Evolutionary conservation across 2,113 vertebrate genomes (phyloP).

Genomic region (Trichomycterus rosablanca): DNA sequence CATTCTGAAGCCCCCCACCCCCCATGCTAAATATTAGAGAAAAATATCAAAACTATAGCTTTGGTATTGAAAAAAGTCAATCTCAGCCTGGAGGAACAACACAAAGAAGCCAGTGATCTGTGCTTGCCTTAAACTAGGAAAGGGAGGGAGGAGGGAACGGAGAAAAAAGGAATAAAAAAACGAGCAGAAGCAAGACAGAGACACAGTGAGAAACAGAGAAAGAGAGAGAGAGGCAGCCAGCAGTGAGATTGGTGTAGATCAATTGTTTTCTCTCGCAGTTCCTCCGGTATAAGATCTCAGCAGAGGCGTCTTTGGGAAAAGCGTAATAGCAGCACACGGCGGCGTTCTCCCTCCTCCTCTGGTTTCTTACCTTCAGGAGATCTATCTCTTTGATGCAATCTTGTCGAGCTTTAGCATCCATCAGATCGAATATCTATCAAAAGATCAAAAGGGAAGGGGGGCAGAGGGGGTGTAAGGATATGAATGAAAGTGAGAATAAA

Average conservation of each 20-base stretch:
- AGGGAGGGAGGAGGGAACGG: slow-evolving; percentile 4
- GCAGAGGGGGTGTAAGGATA: slow-evolving; percentile 25
- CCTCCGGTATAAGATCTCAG: slow-evolving; percentile 69
- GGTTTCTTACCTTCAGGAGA: slow-evolving; percentile 96
- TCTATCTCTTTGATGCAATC: slow-evolving; percentile 99
- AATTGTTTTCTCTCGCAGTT: slow-evolving; percentile 67
- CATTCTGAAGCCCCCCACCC: slow-evolving; percentile 44
- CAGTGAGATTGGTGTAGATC: slow-evolving; percentile 63
- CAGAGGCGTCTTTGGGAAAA: slow-evolving; percentile 70
- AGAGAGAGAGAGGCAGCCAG: slow-evolving; percentile 18
- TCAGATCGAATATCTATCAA: slow-evolving; percentile 97
- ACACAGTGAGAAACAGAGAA: slow-evolving; percentile 17
- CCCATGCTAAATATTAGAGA: slow-evolving; percentile 54
- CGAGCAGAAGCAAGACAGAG: background rate
- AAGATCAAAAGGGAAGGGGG: slow-evolving; percentile 64
- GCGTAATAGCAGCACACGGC: slow-evolving; percentile 63
- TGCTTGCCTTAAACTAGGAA: slow-evolving; percentile 46
- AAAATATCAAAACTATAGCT: slow-evolving; percentile 53
- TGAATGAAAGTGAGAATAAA: slow-evolving; percentile 29
- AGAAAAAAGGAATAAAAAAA: background rate
- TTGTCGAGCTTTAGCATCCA: slow-evolving; percentile 99
- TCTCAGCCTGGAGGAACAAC: slow-evolving; percentile 65
- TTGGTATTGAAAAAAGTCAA: slow-evolving; percentile 62
- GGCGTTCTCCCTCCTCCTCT: slow-evolving; percentile 61
- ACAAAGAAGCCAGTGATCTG: slow-evolving; percentile 48